phyloP scores from a whole-genome alignment of 2,888 invertebrate species.

The Brachylomia viminalis region DNA sequence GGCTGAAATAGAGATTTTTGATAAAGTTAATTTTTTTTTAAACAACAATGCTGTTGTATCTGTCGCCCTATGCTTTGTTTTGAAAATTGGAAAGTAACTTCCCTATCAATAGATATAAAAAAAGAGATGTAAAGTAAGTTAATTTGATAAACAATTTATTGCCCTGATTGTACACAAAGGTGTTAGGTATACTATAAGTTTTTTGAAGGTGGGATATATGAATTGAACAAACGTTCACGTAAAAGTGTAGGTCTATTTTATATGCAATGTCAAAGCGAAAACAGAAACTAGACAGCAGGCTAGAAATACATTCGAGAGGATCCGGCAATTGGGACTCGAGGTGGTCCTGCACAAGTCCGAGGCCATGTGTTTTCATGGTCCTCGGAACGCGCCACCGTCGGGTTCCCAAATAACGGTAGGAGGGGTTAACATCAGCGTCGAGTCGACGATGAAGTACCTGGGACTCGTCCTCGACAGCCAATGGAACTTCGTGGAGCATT shows the following conservation, averaged over 20 bases:
- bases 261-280: neutral
- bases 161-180: neutral
- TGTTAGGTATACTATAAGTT: neutral
- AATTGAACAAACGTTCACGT: neutral
- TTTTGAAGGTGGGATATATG: neutral
- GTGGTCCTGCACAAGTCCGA: too few species aligned
- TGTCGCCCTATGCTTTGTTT: neutral
- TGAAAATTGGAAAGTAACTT: neutral
- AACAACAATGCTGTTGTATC: neutral
- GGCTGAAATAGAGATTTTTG: neutral
- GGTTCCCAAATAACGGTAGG: too few species aligned
- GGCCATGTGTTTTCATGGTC: too few species aligned
- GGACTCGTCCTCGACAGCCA: too few species aligned
- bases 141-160: neutral
- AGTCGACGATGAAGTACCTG: too few species aligned
- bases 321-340: too few species aligned
- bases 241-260: neutral
- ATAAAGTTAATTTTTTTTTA: neutral
- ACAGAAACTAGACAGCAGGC: neutral
- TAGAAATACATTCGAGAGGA: too few species aligned
- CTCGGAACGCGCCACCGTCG: too few species aligned
- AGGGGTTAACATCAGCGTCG: too few species aligned
- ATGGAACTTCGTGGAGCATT: too few species aligned
- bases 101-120: neutral
- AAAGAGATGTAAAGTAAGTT: neutral